These are phyloP conservation scores for Physella acuta DNA, from an alignment of 1,140 invertebrate species.

Conservation along the genomic window DNA sequence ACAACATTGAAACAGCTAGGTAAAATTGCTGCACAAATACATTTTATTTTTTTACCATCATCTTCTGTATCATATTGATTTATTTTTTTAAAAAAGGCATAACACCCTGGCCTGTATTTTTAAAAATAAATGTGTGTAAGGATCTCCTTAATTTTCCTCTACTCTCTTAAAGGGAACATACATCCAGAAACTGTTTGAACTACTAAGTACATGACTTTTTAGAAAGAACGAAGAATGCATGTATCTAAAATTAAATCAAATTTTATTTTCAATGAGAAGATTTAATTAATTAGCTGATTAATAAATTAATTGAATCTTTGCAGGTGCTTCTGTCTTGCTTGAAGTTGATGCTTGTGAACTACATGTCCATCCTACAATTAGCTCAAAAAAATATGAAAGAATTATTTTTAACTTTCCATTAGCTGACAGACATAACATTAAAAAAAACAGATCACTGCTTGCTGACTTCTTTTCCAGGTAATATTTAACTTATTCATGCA, in stretches of 20 bases:
- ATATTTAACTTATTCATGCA: neutral
- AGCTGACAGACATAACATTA: slow-evolving; percentile 68
- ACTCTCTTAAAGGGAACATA: too few species aligned
- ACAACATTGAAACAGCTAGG: slow-evolving; percentile 41
- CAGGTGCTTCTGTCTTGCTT: slow-evolving; percentile 62
- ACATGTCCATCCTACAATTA: slow-evolving; percentile 44
- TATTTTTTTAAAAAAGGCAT: too few species aligned
- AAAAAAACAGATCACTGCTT: slow-evolving; percentile 66
- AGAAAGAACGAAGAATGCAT: neutral
- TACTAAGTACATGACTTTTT: too few species aligned
- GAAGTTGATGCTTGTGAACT: slow-evolving; percentile 63
- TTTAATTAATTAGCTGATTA: neutral
- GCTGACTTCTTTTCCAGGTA: slow-evolving; percentile 64
- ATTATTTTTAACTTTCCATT: slow-evolving; percentile 72
- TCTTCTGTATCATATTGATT: too few species aligned
- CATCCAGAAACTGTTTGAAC: too few species aligned
- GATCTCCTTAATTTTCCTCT: too few species aligned
- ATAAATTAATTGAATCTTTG: too few species aligned
- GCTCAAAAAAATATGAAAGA: slow-evolving; percentile 57
- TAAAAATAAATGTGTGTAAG: too few species aligned
- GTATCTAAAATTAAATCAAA: too few species aligned
- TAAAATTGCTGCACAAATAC: too few species aligned
- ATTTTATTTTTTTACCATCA: too few species aligned
- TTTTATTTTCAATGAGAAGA: neutral
- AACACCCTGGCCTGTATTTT: too few species aligned